Conservation (phyloP, 23 tunicate genomes). For the Trididemnum nubilum region DNA sequence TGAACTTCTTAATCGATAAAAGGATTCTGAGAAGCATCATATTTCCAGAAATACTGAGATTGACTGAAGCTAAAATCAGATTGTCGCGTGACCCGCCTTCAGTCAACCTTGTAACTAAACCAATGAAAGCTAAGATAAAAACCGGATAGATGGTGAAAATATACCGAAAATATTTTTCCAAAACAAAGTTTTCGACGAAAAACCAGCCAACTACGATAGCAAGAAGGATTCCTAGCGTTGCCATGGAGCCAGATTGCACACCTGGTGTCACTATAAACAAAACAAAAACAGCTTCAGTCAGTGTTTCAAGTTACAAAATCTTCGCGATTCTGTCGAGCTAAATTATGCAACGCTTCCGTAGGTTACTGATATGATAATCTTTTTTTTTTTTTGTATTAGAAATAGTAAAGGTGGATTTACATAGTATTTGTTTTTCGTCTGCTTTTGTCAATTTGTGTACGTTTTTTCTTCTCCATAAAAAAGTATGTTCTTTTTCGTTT, state of each 20-base stretch:
- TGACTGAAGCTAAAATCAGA: slow-evolving; percentile 18
- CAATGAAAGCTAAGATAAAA: slow-evolving; percentile 22
- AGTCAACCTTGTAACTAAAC: slow-evolving; percentile 1
- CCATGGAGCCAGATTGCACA: slow-evolving; percentile 13
- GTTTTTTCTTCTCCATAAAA: too few relatives aligned
- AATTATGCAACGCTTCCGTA: not conserved
- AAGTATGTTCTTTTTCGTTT: too few relatives aligned
- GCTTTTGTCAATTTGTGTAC: too few relatives aligned
- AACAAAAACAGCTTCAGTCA: not conserved
- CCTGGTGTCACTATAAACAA: not conserved
- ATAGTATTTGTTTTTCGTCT: too few relatives aligned
- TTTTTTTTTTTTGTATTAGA: too few relatives aligned
- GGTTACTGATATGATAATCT: too few relatives aligned
- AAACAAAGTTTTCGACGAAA: slow-evolving; percentile 10
- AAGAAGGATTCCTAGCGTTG: not conserved
- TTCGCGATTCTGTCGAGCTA: not conserved
- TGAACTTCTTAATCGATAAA: not conserved
- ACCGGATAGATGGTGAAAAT: slow-evolving; percentile 43
- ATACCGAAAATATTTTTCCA: slow-evolving; percentile 35
- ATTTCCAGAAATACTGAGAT: not conserved
- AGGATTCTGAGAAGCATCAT: not conserved
- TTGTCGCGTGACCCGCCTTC: not conserved
- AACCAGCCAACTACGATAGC: slow-evolving; percentile 28
- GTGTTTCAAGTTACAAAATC: not conserved
- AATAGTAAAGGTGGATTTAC: too few relatives aligned